A percentile compares a stretch with the other conserved stretches of the same genome.
Conservation (phyloP, 1,140 invertebrate genomes). For the Tribolium castaneum region DNA sequence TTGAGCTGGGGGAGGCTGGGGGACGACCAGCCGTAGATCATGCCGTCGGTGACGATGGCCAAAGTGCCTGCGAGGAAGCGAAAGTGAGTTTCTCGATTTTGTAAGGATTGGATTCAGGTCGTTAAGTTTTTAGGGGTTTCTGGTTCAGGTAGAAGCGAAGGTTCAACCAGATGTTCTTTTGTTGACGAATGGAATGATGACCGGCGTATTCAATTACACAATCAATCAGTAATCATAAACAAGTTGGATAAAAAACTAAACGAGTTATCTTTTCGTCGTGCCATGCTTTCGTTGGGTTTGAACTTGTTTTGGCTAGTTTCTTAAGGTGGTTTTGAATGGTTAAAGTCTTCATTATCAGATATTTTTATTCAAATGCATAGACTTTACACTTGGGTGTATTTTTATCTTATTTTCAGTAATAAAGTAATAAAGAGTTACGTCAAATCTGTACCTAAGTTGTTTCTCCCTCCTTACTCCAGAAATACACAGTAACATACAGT, state of each 20-base stretch:
- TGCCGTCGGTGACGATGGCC: slow-evolving; percentile 57
- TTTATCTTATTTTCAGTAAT: too few species aligned
- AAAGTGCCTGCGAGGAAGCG: slow-evolving; percentile 55
- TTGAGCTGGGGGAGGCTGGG: slow-evolving; percentile 55
- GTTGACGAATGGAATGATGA: background rate
- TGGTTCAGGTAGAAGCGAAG: background rate
- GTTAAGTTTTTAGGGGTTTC: background rate
- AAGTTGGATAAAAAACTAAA: background rate
- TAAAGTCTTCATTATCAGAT: too few species aligned
- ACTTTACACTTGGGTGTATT: too few species aligned
- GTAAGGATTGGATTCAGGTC: background rate
- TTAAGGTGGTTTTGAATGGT: too few species aligned
- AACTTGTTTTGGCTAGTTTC: background rate
- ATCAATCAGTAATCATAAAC: background rate
- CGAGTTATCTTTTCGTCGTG: background rate
- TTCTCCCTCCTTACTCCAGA: too few species aligned
- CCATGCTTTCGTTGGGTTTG: background rate
- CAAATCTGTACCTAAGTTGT: too few species aligned
- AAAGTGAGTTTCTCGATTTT: background rate
- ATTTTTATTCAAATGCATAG: too few species aligned
- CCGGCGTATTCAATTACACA: background rate
- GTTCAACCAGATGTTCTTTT: background rate
- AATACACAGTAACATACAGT: too few species aligned
- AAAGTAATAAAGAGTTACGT: too few species aligned
- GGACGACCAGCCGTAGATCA: slow-evolving; percentile 60